Evolutionary conservation across 2,888 invertebrate genomes (phyloP).

Genomic region (Plebejus anna): DNA sequence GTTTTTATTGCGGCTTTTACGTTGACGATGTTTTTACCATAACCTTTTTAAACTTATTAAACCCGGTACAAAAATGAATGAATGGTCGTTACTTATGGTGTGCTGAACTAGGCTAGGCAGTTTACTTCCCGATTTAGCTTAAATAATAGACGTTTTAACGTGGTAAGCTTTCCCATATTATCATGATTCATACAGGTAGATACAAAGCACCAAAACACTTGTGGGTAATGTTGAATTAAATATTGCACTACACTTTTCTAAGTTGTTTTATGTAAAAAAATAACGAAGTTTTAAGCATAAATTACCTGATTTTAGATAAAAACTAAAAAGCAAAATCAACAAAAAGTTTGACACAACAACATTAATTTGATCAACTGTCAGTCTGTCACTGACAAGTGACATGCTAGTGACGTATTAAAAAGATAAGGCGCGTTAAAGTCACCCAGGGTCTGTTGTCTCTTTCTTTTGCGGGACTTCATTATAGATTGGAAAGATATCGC

Average conservation of each 20-base stretch:
- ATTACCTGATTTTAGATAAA: conserved; percentile 52
- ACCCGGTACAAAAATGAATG: conserved; percentile 25
- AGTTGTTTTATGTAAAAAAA: conserved; percentile 60
- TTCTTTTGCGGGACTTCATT: conserved; percentile 1
- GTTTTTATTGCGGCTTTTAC: background rate
- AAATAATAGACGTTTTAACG: conserved; percentile 58
- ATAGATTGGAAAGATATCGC: conserved; percentile 22
- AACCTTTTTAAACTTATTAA: conserved; percentile 37
- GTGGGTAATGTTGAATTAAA: conserved; percentile 42
- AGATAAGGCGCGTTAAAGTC: background rate
- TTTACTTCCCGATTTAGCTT: conserved; percentile 57
- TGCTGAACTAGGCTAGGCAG: conserved; percentile 38
- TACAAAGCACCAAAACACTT: conserved; percentile 44
- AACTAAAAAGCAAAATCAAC: conserved; percentile 60
- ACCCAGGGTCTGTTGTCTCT: background rate
- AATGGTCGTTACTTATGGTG: conserved; percentile 30
- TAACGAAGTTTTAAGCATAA: conserved; percentile 45
- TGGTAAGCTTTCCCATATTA: conserved; percentile 66
- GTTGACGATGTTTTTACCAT: conserved; percentile 37
- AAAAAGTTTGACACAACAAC: conserved; percentile 69
- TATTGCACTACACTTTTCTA: conserved; percentile 37
- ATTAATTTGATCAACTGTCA: conserved; percentile 58
- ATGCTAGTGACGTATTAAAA: background rate
- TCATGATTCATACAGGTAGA: conserved; percentile 64
- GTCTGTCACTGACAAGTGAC: conserved; percentile 34